These are phyloP conservation scores for Oreochromis niloticus DNA, from an alignment of 2,113 vertebrate species.

Conservation along the genomic window DNA sequence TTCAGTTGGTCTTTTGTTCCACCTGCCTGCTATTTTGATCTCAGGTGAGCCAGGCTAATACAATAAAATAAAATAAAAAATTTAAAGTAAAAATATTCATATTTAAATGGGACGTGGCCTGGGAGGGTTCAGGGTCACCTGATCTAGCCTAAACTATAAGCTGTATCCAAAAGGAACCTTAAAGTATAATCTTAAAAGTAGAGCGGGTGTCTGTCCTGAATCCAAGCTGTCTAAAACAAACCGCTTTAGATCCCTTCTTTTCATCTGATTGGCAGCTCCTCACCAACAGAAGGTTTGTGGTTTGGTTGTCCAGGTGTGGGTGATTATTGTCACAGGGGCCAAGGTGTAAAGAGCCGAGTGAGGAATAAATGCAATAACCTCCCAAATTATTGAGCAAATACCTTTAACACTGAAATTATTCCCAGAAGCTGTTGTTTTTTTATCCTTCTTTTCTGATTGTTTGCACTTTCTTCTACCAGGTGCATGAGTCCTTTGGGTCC, in stretches of 20 bases:
- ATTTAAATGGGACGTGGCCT: fast-evolving
- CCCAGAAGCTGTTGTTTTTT: background rate
- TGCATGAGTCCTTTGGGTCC: conserved; percentile 66
- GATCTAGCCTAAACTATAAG: too few relatives aligned
- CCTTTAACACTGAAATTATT: background rate
- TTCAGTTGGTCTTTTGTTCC: background rate
- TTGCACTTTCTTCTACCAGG: conserved; percentile 39
- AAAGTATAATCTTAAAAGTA: too few relatives aligned
- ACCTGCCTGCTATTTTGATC: background rate
- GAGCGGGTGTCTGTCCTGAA: too few relatives aligned
- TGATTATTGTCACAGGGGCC: too few relatives aligned
- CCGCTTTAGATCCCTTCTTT: too few relatives aligned
- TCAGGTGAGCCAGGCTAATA: background rate
- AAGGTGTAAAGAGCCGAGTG: too few relatives aligned
- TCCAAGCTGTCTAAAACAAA: too few relatives aligned
- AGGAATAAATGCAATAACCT: background rate
- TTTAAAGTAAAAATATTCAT: fast-evolving
- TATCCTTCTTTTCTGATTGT: background rate
- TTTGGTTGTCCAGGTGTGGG: too few relatives aligned
- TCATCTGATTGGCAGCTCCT: too few relatives aligned
- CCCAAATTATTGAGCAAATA: background rate
- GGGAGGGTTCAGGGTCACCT: too few relatives aligned
- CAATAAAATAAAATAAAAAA: background rate
- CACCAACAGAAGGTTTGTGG: too few relatives aligned
- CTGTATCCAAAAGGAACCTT: too few relatives aligned